phyloP scores from a whole-genome alignment of 2,797 vertebrate species.

The Tarsius wallacei region DNA sequence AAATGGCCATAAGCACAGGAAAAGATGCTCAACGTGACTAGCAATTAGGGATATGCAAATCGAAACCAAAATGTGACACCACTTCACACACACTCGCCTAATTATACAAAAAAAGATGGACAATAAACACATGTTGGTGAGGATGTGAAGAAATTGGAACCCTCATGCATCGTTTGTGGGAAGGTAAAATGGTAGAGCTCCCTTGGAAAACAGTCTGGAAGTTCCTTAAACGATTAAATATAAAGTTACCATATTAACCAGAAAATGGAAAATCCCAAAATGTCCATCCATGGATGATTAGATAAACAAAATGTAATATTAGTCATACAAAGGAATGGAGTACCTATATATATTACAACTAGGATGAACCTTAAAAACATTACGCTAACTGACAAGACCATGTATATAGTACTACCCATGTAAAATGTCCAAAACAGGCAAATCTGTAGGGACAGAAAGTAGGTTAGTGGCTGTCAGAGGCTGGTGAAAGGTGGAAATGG shows the following conservation, averaged over 20 bases:
- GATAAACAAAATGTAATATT: background rate
- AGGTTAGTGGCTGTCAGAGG: background rate
- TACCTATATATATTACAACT: background rate
- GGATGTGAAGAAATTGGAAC: background rate
- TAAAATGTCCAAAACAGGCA: background rate
- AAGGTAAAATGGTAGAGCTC: background rate
- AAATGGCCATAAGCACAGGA: background rate
- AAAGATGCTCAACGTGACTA: background rate
- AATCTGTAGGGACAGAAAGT: background rate
- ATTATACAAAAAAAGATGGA: background rate
- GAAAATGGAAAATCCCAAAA: background rate
- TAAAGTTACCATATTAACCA: background rate
- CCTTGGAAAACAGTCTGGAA: background rate
- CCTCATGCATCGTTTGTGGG: background rate
- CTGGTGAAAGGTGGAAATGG: background rate
- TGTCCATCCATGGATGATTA: background rate
- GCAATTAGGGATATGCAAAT: background rate
- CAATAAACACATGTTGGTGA: background rate
- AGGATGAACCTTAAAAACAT: constrained; percentile 1
- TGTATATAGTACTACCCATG: background rate
- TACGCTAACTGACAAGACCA: background rate
- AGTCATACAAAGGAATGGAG: constrained; percentile 39
- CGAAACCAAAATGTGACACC: background rate
- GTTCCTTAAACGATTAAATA: background rate
- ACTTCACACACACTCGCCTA: background rate